Evolutionary conservation across 2,113 vertebrate genomes (phyloP).

Genomic region (Cebus imitator): DNA sequence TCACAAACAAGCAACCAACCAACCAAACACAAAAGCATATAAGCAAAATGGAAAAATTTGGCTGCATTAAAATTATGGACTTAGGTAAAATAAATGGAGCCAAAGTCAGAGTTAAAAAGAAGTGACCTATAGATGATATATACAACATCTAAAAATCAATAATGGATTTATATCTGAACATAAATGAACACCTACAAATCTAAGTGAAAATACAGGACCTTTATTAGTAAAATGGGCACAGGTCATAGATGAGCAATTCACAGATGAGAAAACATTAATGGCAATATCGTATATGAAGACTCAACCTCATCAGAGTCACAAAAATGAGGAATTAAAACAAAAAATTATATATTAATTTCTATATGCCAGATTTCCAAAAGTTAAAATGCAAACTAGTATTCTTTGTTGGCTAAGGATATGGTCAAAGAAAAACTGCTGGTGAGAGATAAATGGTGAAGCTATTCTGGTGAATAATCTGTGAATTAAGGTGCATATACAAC

Average conservation of each 20-base stretch:
- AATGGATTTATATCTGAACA: not conserved
- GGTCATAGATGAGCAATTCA: not conserved
- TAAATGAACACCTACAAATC: not conserved
- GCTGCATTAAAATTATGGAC: not conserved
- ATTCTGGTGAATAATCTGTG: not conserved
- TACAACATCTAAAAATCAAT: not conserved
- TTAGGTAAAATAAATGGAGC: not conserved
- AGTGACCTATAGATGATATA: not conserved
- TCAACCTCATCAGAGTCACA: not conserved
- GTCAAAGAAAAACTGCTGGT: not conserved
- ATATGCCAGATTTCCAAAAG: not conserved
- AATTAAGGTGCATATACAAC: not conserved
- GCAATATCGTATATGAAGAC: not conserved
- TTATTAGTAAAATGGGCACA: not conserved
- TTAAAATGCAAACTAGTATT: not conserved
- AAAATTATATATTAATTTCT: not conserved
- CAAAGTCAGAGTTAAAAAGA: not conserved
- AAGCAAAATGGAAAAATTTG: not conserved
- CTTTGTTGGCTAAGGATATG: not conserved
- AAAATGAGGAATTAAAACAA: not conserved
- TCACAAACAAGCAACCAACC: no score
- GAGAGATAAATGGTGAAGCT: not conserved
- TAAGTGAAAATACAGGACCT: not conserved
- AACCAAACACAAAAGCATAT: not conserved
- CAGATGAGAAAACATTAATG: not conserved